Evolutionary conservation across 2,797 vertebrate genomes (phyloP), one percentile per base, ranked within the genome.

Genomic region (Halcyon leucocephala): DNA sequence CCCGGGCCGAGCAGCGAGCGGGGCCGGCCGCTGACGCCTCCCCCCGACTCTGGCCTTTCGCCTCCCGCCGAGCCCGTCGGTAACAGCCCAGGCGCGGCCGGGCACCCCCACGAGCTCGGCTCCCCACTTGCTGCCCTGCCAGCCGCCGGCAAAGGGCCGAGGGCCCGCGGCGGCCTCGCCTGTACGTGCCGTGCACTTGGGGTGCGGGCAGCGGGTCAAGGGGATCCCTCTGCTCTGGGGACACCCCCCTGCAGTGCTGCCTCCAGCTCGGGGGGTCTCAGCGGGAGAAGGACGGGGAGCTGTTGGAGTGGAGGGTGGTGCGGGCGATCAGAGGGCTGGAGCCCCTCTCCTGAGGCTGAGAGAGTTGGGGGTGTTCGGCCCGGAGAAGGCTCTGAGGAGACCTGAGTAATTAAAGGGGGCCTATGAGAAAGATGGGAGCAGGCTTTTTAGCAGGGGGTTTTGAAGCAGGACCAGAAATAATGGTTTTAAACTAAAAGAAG

Each of bases 81-180:
- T 21, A 19, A 3, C 22, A 54, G 17, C 41, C 44, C 41, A 42
- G 6, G 22, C 9, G 37, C 18, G 14, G 31, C 25, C 13, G 2
- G n/a, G 31, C 39, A 44, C 25, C 31, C 52, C 51, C 35, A 37
- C 37, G 37, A 10, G 37, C 35, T 37, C 35, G 35, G 35, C 35
- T 37, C 17, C 17, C 58, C 12, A 0, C 21, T 19, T 31, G 25
- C 20, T 6, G 54, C 17, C 48, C 26, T 26, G 21, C 14, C 48
- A 9, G 33, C 24, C 26, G 21, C 12, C 46, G 8, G 10, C 12
- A 35, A 9, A 31, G 2, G 37, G 1, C 35, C 11, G 37, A 46
- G 4, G 10, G 37, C 22, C n/a, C 13, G 0, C 3, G 6, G 6
- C 19, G 4, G 6, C 1, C 64, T 49, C 7, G 1, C 17, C 18